A percentile compares a stretch with the other conserved stretches of the same genome.
Conservation (phyloP, 2,797 vertebrate genomes). For the Xenops minutus region DNA sequence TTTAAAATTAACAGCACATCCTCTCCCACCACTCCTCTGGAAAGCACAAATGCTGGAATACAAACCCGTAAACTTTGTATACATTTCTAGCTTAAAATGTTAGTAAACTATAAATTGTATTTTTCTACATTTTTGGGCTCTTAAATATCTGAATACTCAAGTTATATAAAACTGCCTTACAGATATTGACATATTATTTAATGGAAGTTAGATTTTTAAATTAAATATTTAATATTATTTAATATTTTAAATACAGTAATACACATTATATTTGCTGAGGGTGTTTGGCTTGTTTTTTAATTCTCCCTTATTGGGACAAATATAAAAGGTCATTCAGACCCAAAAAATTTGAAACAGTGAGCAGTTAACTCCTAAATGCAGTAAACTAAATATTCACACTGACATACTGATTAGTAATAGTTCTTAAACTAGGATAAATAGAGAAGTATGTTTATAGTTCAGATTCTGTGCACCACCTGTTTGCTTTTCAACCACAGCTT, state of each 20-base stretch:
- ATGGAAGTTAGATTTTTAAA: background rate
- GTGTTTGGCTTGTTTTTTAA: rapidly evolving
- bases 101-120: background rate
- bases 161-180: background rate
- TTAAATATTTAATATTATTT: background rate
- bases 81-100: background rate
- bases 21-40: background rate
- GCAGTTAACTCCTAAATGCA: background rate
- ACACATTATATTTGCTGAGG: background rate
- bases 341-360: background rate
- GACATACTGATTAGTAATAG: background rate
- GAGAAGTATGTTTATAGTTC: background rate
- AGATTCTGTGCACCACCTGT: background rate
- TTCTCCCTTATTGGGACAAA: background rate
- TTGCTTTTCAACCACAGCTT: background rate
- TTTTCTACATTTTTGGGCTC: background rate
- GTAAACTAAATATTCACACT: background rate
- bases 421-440: background rate
- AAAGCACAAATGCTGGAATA: background rate
- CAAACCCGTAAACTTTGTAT: background rate
- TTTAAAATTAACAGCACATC: background rate
- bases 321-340: background rate
- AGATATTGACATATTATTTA: background rate
- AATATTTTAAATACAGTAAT: background rate
- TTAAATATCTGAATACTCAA: background rate